Evolutionary conservation across 2,888 invertebrate species (phyloP).

Genomic region (Drosophila emarginata): DNA sequence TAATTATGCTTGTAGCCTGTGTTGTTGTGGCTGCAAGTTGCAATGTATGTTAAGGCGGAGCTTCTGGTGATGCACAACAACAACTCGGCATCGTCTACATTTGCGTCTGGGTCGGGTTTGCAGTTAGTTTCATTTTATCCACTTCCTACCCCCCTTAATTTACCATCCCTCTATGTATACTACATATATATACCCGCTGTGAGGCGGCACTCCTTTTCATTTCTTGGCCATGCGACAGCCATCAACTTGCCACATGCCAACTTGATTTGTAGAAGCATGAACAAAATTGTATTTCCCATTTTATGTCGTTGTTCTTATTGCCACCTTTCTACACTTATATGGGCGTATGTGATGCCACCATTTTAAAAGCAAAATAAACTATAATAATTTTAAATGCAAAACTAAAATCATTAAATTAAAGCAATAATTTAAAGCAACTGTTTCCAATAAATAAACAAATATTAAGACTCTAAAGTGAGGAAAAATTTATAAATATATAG

Average conservation of each 20-base stretch:
- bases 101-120: background rate
- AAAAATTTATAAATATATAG: too few relatives aligned
- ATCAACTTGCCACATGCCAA: slow-evolving; percentile 19
- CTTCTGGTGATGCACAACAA: slow-evolving; percentile 1
- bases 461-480: too few relatives aligned
- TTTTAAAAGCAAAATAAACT: background rate
- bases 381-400: background rate
- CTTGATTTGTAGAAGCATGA: slow-evolving; percentile 24
- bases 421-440: background rate
- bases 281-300: background rate
- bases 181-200: background rate
- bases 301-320: slow-evolving; percentile 21
- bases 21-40: background rate
- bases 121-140: slow-evolving; percentile 1
- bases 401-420: background rate
- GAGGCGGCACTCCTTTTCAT: background rate
- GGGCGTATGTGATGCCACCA: background rate
- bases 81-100: background rate
- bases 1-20: slow-evolving; percentile 56
- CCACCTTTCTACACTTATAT: slow-evolving; percentile 7
- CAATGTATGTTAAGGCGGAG: slow-evolving; percentile 37
- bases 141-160: background rate
- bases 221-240: slow-evolving; percentile 51
- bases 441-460: too few relatives aligned
- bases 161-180: background rate